Base-by-base conservation (phyloP, 1,140 invertebrate species). In the Anastrepha ludens region DNA sequence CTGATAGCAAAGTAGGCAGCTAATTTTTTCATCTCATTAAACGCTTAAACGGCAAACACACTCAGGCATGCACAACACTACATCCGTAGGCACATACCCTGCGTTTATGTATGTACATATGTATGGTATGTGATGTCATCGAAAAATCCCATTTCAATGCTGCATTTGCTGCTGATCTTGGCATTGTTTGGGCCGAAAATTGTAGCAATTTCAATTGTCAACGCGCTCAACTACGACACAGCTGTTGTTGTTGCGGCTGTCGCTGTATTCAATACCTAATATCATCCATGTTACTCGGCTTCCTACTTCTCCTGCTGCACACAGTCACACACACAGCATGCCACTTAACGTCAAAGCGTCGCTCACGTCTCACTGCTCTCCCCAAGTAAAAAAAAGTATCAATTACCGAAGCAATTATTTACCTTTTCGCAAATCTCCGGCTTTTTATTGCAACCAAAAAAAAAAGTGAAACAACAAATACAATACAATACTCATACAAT, bases 331-430 rank as follows among this genome's bases (percentile, higher is more conserved):
- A 6, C 6, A 17, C 64, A 39, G 15, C 47, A 55, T 7, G 47
- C 50, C 74, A 81, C 47, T 81, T 81, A 81, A 15, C 67, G 67
- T 2, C 67, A 6, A 74, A 67, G 64, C 17, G 44, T 44, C 13
- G 29, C 1, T 29, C 6, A 1, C 70, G 70, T 8, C 1, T 1
- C 70, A 47, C 41, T n/a, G n/a, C 17, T 55, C 47, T 5, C 70
- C 70, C 6, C 6, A 60, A 29, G 60, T 41, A 41, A 17, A 86
- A 59, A 87, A 87, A 78, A 78, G 87, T 78, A 87, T 87, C 87
- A 87, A 87, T 87, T 87, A 87, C 87, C 55, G 29, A 74, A 81
- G 62, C 87, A 87, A 87, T 87, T 87, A 81, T 81, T 87, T 87
- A 78, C 87, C 86, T 87, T 87, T 87, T 87, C 74, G 64, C 59